phyloP scores from a whole-genome alignment of 2,113 vertebrate species.

The Megaptera novaeangliae region DNA sequence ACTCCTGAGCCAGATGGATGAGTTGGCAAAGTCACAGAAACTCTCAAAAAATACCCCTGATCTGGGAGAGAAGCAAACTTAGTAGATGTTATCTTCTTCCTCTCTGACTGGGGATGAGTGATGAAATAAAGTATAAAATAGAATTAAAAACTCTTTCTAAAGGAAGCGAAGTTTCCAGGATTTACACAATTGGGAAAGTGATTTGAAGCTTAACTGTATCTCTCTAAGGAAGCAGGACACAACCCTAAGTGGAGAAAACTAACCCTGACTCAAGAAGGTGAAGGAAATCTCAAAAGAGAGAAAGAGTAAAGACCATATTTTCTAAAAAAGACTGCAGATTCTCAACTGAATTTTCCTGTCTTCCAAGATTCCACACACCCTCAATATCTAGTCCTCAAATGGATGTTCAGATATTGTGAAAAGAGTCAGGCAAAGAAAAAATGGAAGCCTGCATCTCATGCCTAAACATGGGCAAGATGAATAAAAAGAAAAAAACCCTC shows the following conservation, averaged over 20 bases:
- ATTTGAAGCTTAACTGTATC: background rate
- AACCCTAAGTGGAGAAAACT: background rate
- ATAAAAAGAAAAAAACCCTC: background rate
- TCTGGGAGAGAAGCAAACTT: background rate
- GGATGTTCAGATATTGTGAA: background rate
- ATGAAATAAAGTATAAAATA: background rate
- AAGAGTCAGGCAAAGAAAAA: conserved; percentile 6
- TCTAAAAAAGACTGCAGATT: background rate
- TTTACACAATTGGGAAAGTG: background rate
- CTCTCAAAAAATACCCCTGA: background rate
- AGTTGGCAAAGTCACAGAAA: background rate
- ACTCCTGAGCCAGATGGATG: background rate
- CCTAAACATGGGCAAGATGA: background rate
- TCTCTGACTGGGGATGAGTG: background rate
- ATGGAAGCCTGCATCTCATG: background rate
- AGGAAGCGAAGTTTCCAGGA: background rate
- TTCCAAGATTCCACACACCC: background rate
- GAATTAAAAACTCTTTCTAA: background rate
- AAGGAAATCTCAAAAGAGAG: background rate
- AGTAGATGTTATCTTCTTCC: background rate
- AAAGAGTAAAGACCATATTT: background rate
- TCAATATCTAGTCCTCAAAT: background rate
- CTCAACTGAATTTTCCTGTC: background rate
- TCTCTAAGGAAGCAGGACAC: background rate
- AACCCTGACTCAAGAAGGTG: background rate